Evolutionary conservation across 2,113 vertebrate genomes (phyloP), one percentile per base, ranked within the genome.

Genomic region (Suncus etruscus): DNA sequence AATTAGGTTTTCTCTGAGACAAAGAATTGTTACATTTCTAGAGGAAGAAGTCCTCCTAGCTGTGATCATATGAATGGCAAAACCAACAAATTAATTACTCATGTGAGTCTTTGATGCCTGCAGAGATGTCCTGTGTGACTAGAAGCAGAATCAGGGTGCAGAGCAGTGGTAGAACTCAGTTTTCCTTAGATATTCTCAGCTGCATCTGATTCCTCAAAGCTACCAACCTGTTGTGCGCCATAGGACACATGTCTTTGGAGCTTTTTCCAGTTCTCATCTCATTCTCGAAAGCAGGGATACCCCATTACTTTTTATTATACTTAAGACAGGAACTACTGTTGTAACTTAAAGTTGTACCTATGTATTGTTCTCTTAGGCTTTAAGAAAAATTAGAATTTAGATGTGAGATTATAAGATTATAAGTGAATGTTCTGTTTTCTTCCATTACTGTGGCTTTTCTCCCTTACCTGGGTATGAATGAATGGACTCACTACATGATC

Each of bases 11-110:
- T 86, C 78, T 79, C 7, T 51, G 48, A 92, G 80, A 87, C 54
- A 76, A 12, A 85, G 51, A 79, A 65, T 83, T 80, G 54, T 82
- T 47, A 61, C 0, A 66, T 95, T 90, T 82, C 31, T 74, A 50
- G 61, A 81, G 58, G 58, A 22, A 61, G 58, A 61, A 54, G 54
- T 10, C 51, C 50, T 8, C 50, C 61, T 87, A 58, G 61, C n/a
- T 86, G 7, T 32, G 15, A 14, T 61, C 65, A 16, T 82, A 6
- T 31, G 69, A 90, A 11, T 73, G 54, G 39, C 80, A 20, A 16
- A 74, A 25, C 31, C 6, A 47, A 25, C 50, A 47, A 39, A 70
- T 88, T 50, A 27, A 76, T 72, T 79, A 50, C 51, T 86, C 39
- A 25, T 51, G 11, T 11, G 61, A 65, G 20, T 75, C 45, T 79